Evolutionary conservation across 1,140 invertebrate species (phyloP), one percentile per base, ranked within the genome.

Genomic region (Diploscapter pachys): DNA sequence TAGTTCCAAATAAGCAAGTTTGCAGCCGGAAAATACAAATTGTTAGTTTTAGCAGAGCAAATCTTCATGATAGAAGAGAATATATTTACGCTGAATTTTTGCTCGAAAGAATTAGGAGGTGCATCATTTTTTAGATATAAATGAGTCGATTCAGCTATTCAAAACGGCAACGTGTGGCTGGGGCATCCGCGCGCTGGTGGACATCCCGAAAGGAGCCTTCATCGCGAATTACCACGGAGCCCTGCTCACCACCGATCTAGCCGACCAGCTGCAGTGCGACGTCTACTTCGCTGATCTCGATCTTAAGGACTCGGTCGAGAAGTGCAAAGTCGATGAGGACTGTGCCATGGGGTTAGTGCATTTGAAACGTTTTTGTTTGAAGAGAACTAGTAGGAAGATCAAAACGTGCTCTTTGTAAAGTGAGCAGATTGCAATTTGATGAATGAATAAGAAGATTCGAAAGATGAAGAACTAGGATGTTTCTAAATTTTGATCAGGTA

Each of bases 261-360:
- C 93, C 3, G 93, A 94, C 87, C 89, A 92, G 86, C 92, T 92
- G 80, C 93, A 93, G 6, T 89, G 92, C 78, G 95, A 98, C 86
- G 94, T 97, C 83, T 98, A 98, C 85, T 89, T 97, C 63, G 95
- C 95, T 0, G 95, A 98, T 83, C 87, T 98, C 69, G 95, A 98
- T 87, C 95, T 95, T 81, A 95, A 98, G 51, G 95, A 98, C 87
- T 91, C 93, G 1, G 92, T 93, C 5, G 94, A 97, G 6, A 9
- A 9, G 8, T 9, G 9, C 57, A 31, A 11, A 59, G 57, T 59
- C 57, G 57, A 11, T 59, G 57, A 59, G 31, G 9, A 59, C 31
- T 59, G 31, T 31, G 57, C 9, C 31, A 59, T 65, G 8, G 9
- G 6, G 8, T 65, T 13, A 6, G 13, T 9, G 57, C 9, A 59